Evolutionary conservation across 2,888 invertebrate genomes (phyloP).

Genomic region (Dynastes hyllus): DNA sequence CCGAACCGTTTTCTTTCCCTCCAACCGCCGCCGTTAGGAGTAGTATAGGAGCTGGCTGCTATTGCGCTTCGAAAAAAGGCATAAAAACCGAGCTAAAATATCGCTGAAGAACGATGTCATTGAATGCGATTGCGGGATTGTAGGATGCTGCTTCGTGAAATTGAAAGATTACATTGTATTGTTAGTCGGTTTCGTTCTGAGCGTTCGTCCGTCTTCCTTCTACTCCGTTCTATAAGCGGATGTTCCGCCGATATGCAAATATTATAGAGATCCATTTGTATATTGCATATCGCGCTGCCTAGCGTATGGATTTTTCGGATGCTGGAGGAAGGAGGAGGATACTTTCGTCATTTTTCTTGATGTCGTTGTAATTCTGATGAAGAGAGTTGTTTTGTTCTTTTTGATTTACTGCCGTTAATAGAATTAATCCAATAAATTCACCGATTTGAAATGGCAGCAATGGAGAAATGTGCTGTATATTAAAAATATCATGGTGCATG

Average conservation of each 20-base stretch:
- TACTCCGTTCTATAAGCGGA: background rate
- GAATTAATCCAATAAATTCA: too few relatives aligned
- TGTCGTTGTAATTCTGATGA: too few relatives aligned
- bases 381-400: too few relatives aligned
- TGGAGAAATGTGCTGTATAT: too few relatives aligned
- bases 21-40: background rate
- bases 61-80: conserved; percentile 46
- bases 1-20: background rate
- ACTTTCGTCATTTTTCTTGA: too few relatives aligned
- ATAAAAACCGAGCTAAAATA: conserved; percentile 67
- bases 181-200: conserved; percentile 56
- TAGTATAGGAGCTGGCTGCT: background rate
- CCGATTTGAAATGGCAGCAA: too few relatives aligned
- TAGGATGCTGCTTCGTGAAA: conserved; percentile 66
- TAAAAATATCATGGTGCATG: too few relatives aligned
- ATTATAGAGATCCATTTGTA: conserved; percentile 41
- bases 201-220: conserved; percentile 48
- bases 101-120: conserved; percentile 64
- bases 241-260: conserved; percentile 37
- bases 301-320: too few relatives aligned
- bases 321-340: conserved; percentile 3
- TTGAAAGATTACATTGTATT: conserved; percentile 69
- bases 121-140: conserved; percentile 68
- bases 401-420: too few relatives aligned
- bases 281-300: conserved; percentile 29